Conservation (phyloP, 2,113 vertebrate genomes). For the Menura novaehollandiae region DNA sequence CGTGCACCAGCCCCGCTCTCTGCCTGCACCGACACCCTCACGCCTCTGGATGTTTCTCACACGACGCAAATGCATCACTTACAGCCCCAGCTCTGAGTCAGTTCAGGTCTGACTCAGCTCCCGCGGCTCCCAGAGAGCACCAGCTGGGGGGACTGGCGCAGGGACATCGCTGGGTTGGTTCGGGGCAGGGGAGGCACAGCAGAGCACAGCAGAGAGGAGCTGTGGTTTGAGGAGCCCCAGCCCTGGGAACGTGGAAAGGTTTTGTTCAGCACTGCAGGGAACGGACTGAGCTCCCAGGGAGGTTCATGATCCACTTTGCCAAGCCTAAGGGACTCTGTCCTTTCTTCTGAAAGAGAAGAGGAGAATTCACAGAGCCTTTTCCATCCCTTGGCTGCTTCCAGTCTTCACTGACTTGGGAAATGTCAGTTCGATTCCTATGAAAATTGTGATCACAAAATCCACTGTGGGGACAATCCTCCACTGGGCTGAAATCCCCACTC, state of each 20-base stretch:
- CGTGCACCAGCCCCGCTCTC: background rate
- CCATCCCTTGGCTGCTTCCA: background rate
- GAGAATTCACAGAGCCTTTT: background rate
- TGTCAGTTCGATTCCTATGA: background rate
- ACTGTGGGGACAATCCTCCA: background rate
- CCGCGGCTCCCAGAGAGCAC: background rate
- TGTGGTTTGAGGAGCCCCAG: background rate
- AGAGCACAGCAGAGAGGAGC: background rate
- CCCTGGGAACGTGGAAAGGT: background rate
- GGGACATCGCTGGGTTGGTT: background rate
- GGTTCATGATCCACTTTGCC: accelerated
- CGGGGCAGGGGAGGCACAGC: background rate
- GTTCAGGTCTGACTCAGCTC: background rate
- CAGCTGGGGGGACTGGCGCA: background rate
- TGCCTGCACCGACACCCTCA: background rate
- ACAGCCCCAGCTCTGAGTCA: background rate
- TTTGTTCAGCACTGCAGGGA: background rate
- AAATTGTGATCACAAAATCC: background rate
- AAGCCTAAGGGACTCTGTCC: background rate
- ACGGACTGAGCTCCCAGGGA: background rate
- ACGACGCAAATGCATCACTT: background rate
- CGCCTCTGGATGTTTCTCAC: background rate
- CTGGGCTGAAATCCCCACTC: too few relatives aligned
- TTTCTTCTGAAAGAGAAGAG: background rate
- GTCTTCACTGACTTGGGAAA: background rate